These are phyloP conservation scores for Boleophthalmus pectinirostris DNA, from an alignment of 2,113 vertebrate species.

Conservation along the genomic window DNA sequence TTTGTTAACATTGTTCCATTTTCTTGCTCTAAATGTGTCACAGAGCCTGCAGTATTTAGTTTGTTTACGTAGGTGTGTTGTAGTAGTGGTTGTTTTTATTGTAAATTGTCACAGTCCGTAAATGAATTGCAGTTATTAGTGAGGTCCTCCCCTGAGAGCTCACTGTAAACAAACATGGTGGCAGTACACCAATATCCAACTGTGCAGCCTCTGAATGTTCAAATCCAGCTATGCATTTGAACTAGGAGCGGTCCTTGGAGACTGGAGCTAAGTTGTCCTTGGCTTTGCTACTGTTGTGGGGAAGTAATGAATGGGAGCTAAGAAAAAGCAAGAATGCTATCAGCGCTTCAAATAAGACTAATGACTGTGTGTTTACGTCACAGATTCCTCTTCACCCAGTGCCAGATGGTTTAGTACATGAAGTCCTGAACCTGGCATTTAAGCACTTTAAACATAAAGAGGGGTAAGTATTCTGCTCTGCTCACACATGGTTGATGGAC, in stretches of 20 bases:
- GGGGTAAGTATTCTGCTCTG: conserved; percentile 83
- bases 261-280: conserved; percentile 57
- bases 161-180: conserved; percentile 44
- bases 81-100: background rate
- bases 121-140: conserved; percentile 25
- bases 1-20: background rate
- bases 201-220: conserved; percentile 41
- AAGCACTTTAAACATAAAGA: conserved; percentile 99
- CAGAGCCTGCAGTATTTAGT: background rate
- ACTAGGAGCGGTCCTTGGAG: conserved; percentile 38
- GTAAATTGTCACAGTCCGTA: background rate
- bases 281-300: conserved; percentile 42
- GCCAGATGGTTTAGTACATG: conserved; percentile 97
- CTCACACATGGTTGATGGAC: background rate
- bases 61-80: background rate
- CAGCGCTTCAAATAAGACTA: conserved; percentile 52
- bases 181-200: conserved; percentile 36
- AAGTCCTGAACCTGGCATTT: conserved; percentile 99
- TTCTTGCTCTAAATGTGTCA: background rate
- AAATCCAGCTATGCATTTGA: conserved; percentile 41
- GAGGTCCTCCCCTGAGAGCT: conserved; percentile 8
- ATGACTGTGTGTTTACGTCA: conserved; percentile 62
- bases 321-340: conserved; percentile 43
- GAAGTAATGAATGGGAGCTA: conserved; percentile 47
- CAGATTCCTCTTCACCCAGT: conserved; percentile 99